Percentiles rank a stretch among this genome's conserved stretches.
Conservation (phyloP, 2,888 invertebrate genomes). For the Sinotaia quadrata region DNA sequence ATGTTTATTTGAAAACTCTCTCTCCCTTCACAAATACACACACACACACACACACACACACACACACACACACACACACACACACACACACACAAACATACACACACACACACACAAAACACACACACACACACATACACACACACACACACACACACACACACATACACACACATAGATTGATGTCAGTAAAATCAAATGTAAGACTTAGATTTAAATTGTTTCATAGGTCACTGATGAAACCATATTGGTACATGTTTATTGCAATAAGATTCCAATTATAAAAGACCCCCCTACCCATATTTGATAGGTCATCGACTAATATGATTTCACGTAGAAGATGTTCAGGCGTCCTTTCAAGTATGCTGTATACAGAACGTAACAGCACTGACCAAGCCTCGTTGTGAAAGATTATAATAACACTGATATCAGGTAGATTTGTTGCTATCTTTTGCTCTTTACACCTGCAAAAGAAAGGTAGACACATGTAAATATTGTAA, state of each 20-base stretch:
- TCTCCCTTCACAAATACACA: slow-evolving; percentile 11
- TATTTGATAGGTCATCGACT: slow-evolving; percentile 93
- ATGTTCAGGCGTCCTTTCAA: slow-evolving; percentile 89
- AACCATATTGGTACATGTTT: too few relatives aligned
- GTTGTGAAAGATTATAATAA: slow-evolving; percentile 79
- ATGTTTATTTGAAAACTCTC: too few relatives aligned
- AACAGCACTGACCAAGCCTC: slow-evolving; percentile 97
- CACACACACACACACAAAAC: too few relatives aligned
- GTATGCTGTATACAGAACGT: slow-evolving; percentile 92
- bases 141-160: slow-evolving; percentile 2
- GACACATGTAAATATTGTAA: too few relatives aligned
- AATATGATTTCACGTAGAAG: slow-evolving; percentile 92
- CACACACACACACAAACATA: slow-evolving; percentile 5
- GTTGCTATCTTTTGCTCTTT: slow-evolving; percentile 24
- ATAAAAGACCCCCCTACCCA: slow-evolving; percentile 23
- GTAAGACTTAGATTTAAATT: too few relatives aligned
- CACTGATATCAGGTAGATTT: slow-evolving; percentile 37
- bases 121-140: too few relatives aligned
- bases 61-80: slow-evolving; percentile 6
- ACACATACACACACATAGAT: slow-evolving; percentile 2
- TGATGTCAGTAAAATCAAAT: too few relatives aligned
- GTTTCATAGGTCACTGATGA: too few relatives aligned
- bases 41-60: slow-evolving; percentile 11
- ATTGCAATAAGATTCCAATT: too few relatives aligned
- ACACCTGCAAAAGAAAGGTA: slow-evolving; percentile 30